Conservation (phyloP, 2,888 invertebrate species). For the Petrolisthes cinctipes region DNA sequence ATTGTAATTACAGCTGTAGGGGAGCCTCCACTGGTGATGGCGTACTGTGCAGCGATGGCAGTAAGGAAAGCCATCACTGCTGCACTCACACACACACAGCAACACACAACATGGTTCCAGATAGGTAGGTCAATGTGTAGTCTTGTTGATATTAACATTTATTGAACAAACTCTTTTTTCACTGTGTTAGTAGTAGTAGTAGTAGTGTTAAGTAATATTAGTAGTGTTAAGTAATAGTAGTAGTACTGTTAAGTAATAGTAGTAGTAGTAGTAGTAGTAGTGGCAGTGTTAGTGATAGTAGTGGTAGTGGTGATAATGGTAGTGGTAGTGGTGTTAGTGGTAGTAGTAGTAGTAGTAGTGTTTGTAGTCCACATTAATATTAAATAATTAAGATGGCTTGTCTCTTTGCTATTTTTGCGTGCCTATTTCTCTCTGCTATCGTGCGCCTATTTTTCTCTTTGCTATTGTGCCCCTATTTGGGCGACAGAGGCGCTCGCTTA, state of each 20-base stretch:
- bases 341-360: no score
- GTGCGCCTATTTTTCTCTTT: no score
- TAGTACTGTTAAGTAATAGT: background rate
- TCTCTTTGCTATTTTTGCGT: no score
- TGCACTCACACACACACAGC: background rate
- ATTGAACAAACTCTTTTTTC: background rate
- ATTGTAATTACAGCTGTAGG: conserved; percentile 70
- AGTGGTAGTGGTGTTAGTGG: no score
- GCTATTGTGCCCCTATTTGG: no score
- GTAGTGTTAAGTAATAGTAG: background rate
- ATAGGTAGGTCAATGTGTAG: conserved; percentile 68
- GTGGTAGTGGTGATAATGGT: no score
- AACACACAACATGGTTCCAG: conserved; percentile 23
- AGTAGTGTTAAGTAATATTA: background rate
- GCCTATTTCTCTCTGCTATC: no score
- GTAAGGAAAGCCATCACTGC: conserved; percentile 67
- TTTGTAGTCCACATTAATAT: no score
- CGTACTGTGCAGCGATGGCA: conserved; percentile 69
- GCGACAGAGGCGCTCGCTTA: no score
- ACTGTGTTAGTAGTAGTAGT: background rate
- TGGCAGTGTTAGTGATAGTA: no score
- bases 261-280: background rate
- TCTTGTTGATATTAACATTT: background rate
- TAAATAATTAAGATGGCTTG: no score
- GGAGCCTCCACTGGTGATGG: conserved; percentile 69